Evolutionary conservation across 37 sponge, comb jelly and placozoan species (phyloP).

Genomic region (Bolinopsis microptera): DNA sequence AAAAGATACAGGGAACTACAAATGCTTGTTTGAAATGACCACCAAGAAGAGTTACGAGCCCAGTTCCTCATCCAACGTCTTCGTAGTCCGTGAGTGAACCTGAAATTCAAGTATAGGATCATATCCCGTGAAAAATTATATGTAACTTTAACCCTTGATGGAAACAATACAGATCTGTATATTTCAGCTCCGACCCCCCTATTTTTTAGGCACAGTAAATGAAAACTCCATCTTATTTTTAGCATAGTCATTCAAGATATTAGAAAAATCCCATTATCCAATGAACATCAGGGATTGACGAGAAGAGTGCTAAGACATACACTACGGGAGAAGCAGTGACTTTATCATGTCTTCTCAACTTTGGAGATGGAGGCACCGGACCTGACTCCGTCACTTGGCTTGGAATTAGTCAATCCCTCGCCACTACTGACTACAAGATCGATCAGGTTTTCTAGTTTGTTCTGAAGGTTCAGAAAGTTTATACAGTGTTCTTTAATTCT

Average conservation of each 20-base stretch:
- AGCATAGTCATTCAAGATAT: too few species aligned
- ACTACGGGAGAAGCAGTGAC: not conserved
- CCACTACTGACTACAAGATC: not conserved
- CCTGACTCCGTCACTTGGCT: not conserved
- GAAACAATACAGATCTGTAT: too few species aligned
- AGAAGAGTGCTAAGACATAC: not conserved
- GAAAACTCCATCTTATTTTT: too few species aligned
- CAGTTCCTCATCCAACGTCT: not conserved
- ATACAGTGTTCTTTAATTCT: too few species aligned
- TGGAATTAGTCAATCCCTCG: not conserved
- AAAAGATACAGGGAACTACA: not conserved
- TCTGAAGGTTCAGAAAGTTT: too few species aligned
- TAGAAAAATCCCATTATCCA: too few species aligned
- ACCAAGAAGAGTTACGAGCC: not conserved
- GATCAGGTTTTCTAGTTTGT: too few species aligned
- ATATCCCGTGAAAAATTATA: too few species aligned
- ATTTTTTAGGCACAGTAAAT: too few species aligned
- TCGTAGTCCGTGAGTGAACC: not conserved
- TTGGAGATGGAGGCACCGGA: not conserved
- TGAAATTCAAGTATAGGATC: not conserved
- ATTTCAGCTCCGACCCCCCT: too few species aligned
- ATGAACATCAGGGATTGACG: not conserved
- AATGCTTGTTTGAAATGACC: conserved; percentile 17
- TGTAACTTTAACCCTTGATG: too few species aligned
- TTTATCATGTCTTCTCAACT: not conserved